Conservation (phyloP, 2,113 vertebrate genomes). For the Ochotona curzoniae region DNA sequence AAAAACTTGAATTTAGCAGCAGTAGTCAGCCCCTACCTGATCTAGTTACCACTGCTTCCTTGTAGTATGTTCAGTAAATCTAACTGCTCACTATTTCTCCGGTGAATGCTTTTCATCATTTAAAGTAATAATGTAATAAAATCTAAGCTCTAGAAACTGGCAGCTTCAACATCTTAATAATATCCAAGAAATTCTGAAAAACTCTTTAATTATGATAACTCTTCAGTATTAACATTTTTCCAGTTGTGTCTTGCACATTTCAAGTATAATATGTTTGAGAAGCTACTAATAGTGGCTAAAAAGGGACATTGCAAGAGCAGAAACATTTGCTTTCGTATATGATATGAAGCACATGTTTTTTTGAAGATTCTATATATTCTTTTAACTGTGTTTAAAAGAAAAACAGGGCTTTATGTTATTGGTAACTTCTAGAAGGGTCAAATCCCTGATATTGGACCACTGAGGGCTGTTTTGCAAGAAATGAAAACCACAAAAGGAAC, state of each 20-base stretch:
- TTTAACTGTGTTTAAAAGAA: constrained; percentile 63
- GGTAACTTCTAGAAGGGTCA: constrained; percentile 45
- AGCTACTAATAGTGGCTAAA: constrained; percentile 62
- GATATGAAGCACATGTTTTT: background rate
- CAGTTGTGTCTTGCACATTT: background rate
- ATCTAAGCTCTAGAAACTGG: background rate
- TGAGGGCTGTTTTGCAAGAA: constrained; percentile 41
- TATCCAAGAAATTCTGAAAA: constrained; percentile 32
- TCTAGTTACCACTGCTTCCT: too few species aligned
- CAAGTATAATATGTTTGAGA: constrained; percentile 35
- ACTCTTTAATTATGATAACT: background rate
- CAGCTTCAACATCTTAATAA: background rate
- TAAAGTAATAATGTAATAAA: background rate
- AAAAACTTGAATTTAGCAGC: background rate
- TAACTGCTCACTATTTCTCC: too few species aligned
- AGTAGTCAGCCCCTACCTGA: too few species aligned
- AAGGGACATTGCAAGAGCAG: constrained; percentile 61
- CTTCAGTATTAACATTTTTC: background rate
- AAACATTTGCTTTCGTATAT: background rate
- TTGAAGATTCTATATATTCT: constrained; percentile 68
- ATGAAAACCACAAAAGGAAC: background rate
- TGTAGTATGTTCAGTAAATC: too few species aligned
- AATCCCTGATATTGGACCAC: constrained; percentile 64
- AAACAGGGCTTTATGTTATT: constrained; percentile 61
- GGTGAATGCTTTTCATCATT: too few species aligned